A percentile compares a stretch with the other conserved stretches of the same genome.
These are phyloP conservation scores for Otus scops DNA, from an alignment of 2,797 vertebrate genomes.

Conservation along the genomic window DNA sequence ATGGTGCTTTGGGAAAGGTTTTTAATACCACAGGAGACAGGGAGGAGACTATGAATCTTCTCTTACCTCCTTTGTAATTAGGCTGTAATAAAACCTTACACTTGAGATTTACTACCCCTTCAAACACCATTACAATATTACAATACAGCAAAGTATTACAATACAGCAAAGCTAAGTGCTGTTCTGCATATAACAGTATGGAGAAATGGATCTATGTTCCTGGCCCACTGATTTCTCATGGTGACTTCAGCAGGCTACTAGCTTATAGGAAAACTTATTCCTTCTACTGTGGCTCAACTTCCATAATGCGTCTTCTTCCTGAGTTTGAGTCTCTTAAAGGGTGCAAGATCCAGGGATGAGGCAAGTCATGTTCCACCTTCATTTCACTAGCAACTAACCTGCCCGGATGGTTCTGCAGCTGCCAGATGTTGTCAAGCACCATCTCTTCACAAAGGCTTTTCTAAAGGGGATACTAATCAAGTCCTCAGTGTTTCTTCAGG, in stretches of 20 bases:
- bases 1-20: background rate
- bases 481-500: background rate
- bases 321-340: background rate
- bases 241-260: background rate
- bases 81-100: background rate
- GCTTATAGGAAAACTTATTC: background rate
- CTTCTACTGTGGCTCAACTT: background rate
- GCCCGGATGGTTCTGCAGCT: background rate
- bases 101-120: background rate
- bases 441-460: background rate
- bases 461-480: background rate
- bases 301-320: background rate
- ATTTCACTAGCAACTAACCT: background rate
- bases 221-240: background rate
- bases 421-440: background rate
- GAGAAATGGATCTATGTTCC: background rate
- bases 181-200: fast-evolving
- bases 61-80: background rate
- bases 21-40: background rate
- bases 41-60: background rate
- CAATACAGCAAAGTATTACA: no score
- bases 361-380: background rate
- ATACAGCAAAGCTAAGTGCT: background rate
- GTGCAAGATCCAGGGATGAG: background rate
- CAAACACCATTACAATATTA: background rate